Conservation (phyloP, 2,888 invertebrate genomes). For the Mechanitis messenoides region DNA sequence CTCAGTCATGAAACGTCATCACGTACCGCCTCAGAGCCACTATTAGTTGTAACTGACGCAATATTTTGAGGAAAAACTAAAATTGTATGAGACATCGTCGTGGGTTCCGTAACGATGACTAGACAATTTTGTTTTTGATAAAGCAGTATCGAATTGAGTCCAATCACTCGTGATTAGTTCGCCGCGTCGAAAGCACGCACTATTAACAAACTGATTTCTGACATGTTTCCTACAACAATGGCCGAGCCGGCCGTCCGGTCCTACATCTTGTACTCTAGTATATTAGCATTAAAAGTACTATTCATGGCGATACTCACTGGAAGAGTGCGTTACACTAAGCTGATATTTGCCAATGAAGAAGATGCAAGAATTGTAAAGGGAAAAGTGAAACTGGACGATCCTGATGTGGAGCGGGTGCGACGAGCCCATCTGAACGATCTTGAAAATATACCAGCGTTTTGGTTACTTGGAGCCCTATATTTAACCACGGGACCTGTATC, state of each 20-base stretch:
- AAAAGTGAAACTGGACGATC: constrained; percentile 51
- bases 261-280: constrained; percentile 55
- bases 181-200: constrained; percentile 19
- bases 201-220: constrained; percentile 40
- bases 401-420: constrained; percentile 57
- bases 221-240: constrained; percentile 27
- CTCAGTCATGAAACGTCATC: neutral
- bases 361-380: constrained; percentile 42
- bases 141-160: neutral
- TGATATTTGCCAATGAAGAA: constrained; percentile 57
- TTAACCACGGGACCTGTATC: constrained; percentile 66
- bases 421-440: constrained; percentile 82
- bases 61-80: neutral
- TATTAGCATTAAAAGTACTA: constrained; percentile 56
- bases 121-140: neutral
- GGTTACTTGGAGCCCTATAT: constrained; percentile 70
- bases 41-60: neutral
- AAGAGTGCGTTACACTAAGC: constrained; percentile 41
- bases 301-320: constrained; percentile 44
- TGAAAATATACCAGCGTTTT: constrained; percentile 81
- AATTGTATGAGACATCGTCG: neutral
- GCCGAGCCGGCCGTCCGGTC: constrained; percentile 42
- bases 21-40: neutral
- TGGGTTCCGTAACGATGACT: neutral
- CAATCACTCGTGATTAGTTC: neutral